These are phyloP conservation scores for Chymomyza amoena DNA, from an alignment of 2,888 invertebrate species.

Conservation along the genomic window DNA sequence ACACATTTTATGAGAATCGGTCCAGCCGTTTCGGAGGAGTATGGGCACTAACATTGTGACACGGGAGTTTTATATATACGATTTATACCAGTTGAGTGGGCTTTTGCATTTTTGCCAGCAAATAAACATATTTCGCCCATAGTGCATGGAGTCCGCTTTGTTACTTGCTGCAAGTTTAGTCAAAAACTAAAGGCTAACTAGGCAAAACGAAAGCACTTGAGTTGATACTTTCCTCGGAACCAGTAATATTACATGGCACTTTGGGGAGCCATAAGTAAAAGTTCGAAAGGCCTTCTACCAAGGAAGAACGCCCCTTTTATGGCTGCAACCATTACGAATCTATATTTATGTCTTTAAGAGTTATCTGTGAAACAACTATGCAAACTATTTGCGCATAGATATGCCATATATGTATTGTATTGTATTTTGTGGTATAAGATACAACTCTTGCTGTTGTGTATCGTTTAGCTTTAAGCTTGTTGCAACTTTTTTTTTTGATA, in stretches of 20 bases:
- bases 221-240: neutral
- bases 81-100: no score
- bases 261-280: slow-evolving; percentile 18
- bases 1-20: no score
- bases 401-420: neutral
- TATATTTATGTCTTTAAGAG: neutral
- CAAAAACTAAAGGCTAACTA: neutral
- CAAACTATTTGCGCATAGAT: neutral
- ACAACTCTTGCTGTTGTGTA: neutral
- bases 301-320: slow-evolving; percentile 4
- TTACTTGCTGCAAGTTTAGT: neutral
- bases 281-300: neutral
- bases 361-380: neutral
- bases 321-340: slow-evolving; percentile 24
- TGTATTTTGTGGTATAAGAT: neutral
- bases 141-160: neutral
- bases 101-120: neutral
- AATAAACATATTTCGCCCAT: neutral
- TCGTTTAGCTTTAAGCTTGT: neutral
- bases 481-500: neutral
- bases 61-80: no score
- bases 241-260: slow-evolving; percentile 5
- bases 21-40: no score
- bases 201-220: neutral
- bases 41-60: no score